A percentile compares a stretch with the other conserved stretches of the same genome.
Evolutionary conservation across 2,888 invertebrate genomes (phyloP).

Genomic region (Acleris holmiana): DNA sequence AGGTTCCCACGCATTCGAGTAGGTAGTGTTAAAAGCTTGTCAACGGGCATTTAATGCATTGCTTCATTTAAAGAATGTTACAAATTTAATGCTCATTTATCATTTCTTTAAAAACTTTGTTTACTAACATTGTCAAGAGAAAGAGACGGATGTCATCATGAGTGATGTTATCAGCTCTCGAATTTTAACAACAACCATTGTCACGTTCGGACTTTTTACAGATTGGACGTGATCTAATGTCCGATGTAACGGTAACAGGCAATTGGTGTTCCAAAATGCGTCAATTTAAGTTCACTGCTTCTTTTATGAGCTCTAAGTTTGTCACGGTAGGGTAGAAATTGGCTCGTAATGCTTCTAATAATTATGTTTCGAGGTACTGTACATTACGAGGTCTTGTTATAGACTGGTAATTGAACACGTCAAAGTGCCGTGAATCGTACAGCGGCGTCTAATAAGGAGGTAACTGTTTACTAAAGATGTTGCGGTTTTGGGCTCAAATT

Average conservation of each 20-base stretch:
- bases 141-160: slow-evolving; percentile 9
- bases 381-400: slow-evolving; percentile 55
- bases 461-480: slow-evolving; percentile 47
- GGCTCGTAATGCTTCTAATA: slow-evolving; percentile 20
- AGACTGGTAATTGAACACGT: slow-evolving; percentile 56
- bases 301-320: slow-evolving; percentile 16
- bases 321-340: slow-evolving; percentile 21
- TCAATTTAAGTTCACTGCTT: slow-evolving; percentile 21
- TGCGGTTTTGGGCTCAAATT: slow-evolving; percentile 39
- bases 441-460: slow-evolving; percentile 52
- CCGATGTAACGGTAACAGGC: slow-evolving; percentile 54
- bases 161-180: slow-evolving; percentile 7
- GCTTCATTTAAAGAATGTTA: slow-evolving; percentile 28
- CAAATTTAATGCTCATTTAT: slow-evolving; percentile 17
- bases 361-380: slow-evolving; percentile 38
- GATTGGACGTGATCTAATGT: slow-evolving; percentile 51
- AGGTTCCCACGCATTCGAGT: slow-evolving; percentile 53
- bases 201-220: slow-evolving; percentile 51
- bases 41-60: slow-evolving; percentile 28
- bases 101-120: slow-evolving; percentile 13
- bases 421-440: slow-evolving; percentile 46
- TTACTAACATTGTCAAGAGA: slow-evolving; percentile 21
- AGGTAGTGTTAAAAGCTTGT: slow-evolving; percentile 56
- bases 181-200: slow-evolving; percentile 45
- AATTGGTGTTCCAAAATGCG: slow-evolving; percentile 47